Conservation (phyloP, 2,888 invertebrate species). For the Pseudococcus viburni region DNA sequence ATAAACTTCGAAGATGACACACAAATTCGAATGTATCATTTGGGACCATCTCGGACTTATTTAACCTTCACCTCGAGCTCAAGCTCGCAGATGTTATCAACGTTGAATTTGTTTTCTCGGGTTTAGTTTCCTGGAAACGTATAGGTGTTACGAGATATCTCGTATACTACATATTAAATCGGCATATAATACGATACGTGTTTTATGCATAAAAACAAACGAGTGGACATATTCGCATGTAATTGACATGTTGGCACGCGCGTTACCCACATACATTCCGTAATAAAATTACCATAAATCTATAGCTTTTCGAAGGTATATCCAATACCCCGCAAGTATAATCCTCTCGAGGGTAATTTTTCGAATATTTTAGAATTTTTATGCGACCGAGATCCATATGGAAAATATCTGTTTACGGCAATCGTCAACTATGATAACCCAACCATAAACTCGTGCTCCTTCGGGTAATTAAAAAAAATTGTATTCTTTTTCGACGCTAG, state of each 20-base stretch:
- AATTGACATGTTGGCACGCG: constrained; percentile 13
- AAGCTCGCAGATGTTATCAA: background rate
- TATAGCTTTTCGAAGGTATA: background rate
- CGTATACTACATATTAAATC: background rate
- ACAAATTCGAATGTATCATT: constrained; percentile 12
- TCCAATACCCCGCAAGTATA: background rate
- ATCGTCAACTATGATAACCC: background rate
- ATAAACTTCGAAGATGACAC: constrained; percentile 31
- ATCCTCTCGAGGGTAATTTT: background rate
- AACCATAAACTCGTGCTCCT: constrained; percentile 4
- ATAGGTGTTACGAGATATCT: background rate
- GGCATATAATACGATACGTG: background rate
- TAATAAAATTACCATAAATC: constrained; percentile 22
- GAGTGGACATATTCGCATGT: constrained; percentile 1
- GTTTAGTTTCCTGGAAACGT: background rate
- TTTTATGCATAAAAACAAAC: constrained; percentile 1
- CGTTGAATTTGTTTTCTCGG: constrained; percentile 6
- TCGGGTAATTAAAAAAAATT: background rate
- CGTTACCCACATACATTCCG: constrained; percentile 1
- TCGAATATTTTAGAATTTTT: background rate
- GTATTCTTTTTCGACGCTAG: background rate
- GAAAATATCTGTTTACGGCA: background rate
- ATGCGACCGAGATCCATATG: background rate
- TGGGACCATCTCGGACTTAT: constrained; percentile 17
- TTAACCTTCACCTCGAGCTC: constrained; percentile 21